A percentile compares a stretch with the other conserved stretches of the same genome.
phyloP scores from a whole-genome alignment of 2,888 invertebrate species.

The Candidula unifasciata region DNA sequence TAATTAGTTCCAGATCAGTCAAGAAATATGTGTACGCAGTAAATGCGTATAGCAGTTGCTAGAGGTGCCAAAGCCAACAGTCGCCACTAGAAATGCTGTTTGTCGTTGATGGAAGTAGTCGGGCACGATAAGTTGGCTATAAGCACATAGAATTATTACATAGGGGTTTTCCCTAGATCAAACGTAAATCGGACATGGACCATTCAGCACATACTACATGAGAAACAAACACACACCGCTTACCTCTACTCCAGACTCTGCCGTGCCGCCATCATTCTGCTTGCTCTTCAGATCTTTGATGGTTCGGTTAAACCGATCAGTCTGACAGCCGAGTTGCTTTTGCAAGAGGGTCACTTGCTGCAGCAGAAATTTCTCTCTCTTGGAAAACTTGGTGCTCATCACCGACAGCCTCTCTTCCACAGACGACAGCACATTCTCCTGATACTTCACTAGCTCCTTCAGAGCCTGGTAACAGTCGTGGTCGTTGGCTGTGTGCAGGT shows the following conservation, averaged over 20 bases:
- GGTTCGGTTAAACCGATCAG: constrained; percentile 60
- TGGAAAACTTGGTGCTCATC: constrained; percentile 55
- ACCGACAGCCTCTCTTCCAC: constrained; percentile 61
- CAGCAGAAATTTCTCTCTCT: constrained; percentile 64
- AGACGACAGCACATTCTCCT: constrained; percentile 59
- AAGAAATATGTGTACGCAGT: no score
- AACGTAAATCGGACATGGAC: no score
- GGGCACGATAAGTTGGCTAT: no score
- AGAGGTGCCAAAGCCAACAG: no score
- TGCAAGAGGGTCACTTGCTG: constrained; percentile 61
- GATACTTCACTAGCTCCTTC: constrained; percentile 57
- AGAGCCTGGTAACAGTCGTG: constrained; percentile 67
- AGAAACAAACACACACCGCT: background rate
- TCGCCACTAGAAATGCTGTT: no score
- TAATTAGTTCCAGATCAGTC: no score
- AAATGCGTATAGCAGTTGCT: no score
- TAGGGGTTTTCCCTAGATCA: no score
- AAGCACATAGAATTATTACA: no score
- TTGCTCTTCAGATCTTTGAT: constrained; percentile 29
- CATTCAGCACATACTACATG: no score
- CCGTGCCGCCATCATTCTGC: background rate
- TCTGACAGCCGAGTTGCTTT: constrained; percentile 62
- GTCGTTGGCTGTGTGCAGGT: constrained; percentile 52
- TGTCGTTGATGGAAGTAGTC: no score
- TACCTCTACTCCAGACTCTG: constrained; percentile 4